phyloP scores from a whole-genome alignment of 2,888 invertebrate species.

The Andrena fulva region DNA sequence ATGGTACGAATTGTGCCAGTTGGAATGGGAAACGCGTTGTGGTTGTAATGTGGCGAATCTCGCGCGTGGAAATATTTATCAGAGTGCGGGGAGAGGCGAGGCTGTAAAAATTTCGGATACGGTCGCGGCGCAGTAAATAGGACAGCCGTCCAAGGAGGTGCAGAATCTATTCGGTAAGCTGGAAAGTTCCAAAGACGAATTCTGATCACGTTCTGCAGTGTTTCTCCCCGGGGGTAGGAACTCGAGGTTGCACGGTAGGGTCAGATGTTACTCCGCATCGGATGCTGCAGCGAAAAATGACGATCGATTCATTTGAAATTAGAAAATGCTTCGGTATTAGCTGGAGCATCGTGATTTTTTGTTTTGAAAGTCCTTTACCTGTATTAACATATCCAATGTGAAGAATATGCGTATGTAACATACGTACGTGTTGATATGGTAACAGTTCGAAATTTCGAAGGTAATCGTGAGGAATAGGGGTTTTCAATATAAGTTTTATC shows the following conservation, averaged over 20 bases:
- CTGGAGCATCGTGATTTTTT: too few relatives aligned
- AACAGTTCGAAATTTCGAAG: too few relatives aligned
- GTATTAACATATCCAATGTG: neutral
- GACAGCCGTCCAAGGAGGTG: conserved; percentile 26
- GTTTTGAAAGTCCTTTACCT: neutral
- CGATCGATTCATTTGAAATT: neutral
- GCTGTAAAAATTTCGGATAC: conserved; percentile 56
- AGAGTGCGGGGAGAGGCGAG: neutral
- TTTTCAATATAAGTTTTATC: too few relatives aligned
- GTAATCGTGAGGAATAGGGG: too few relatives aligned
- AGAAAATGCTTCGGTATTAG: neutral
- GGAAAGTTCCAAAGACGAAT: conserved; percentile 48
- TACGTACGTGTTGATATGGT: neutral
- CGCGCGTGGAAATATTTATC: neutral
- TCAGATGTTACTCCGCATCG: conserved; percentile 46
- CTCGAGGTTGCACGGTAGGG: conserved; percentile 12
- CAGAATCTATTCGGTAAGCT: conserved; percentile 38
- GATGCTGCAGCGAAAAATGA: conserved; percentile 45
- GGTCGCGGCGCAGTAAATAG: conserved; percentile 30
- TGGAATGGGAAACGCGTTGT: neutral
- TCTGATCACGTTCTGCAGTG: conserved; percentile 55
- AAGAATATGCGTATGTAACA: neutral
- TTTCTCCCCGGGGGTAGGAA: conserved; percentile 40
- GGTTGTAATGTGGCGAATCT: neutral
- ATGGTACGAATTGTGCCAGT: neutral